phyloP scores from a whole-genome alignment of 1,140 invertebrate species.

The Drosophila truncata region DNA sequence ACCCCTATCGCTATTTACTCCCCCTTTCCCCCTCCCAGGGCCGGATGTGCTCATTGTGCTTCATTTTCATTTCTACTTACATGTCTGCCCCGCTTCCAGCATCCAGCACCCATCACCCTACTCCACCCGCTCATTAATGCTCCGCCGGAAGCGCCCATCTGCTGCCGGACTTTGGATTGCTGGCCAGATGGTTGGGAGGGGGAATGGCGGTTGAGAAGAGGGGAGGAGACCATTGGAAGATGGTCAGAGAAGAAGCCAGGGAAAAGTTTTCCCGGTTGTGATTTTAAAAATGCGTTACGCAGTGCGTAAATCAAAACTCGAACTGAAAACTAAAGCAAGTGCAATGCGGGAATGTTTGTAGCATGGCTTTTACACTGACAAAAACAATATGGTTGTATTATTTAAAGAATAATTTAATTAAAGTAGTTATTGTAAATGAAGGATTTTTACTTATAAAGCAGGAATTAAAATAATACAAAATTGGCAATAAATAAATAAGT shows the following conservation, averaged over 20 bases:
- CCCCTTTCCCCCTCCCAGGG: slow-evolving; percentile 15
- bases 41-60: slow-evolving; percentile 73
- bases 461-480: too few relatives aligned
- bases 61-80: slow-evolving; percentile 68
- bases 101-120: neutral
- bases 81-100: slow-evolving; percentile 20
- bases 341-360: slow-evolving; percentile 25
- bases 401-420: neutral
- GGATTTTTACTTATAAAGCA: too few relatives aligned
- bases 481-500: too few relatives aligned
- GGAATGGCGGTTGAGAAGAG: neutral
- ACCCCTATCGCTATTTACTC: slow-evolving; percentile 36
- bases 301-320: slow-evolving; percentile 48
- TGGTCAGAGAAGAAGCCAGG: slow-evolving; percentile 30
- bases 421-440: neutral
- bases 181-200: neutral
- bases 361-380: slow-evolving; percentile 6
- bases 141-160: slow-evolving; percentile 48
- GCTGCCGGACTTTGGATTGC: slow-evolving; percentile 31
- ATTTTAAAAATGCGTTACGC: slow-evolving; percentile 52
- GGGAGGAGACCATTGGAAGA: neutral
- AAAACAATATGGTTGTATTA: neutral
- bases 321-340: slow-evolving; percentile 38
- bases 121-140: slow-evolving; percentile 34
- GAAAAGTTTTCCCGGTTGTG: slow-evolving; percentile 26